Conservation (phyloP, 2,888 invertebrate species). For the Galerucella nymphaeae region DNA sequence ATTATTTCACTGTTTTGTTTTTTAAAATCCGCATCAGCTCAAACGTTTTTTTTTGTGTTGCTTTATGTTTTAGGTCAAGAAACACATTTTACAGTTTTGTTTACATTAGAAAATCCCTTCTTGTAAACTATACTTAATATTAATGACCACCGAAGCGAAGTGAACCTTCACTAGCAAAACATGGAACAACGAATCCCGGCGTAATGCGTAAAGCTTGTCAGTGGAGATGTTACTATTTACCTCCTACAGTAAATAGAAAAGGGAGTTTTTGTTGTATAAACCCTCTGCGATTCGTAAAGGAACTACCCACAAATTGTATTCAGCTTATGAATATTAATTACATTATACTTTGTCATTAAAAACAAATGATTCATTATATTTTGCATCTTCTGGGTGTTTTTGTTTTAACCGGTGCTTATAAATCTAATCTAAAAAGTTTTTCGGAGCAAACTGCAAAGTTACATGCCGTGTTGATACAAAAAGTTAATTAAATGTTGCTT, state of each 20-base stretch:
- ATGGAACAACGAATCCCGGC: slow-evolving; percentile 37
- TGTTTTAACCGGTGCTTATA: slow-evolving; percentile 34
- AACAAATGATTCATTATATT: slow-evolving; percentile 49
- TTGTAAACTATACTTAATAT: slow-evolving; percentile 38
- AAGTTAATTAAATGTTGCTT: slow-evolving; percentile 28
- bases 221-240: slow-evolving; percentile 51
- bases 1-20: too few species aligned
- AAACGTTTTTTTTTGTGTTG: neutral
- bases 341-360: slow-evolving; percentile 46
- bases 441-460: slow-evolving; percentile 18
- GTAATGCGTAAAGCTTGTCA: slow-evolving; percentile 53
- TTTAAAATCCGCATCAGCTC: too few species aligned
- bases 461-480: slow-evolving; percentile 20
- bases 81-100: slow-evolving; percentile 6
- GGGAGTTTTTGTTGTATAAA: slow-evolving; percentile 48
- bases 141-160: slow-evolving; percentile 43
- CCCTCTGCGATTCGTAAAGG: slow-evolving; percentile 32
- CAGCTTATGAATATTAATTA: slow-evolving; percentile 51
- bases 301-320: slow-evolving; percentile 41
- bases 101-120: neutral
- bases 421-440: slow-evolving; percentile 37
- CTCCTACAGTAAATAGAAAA: slow-evolving; percentile 46
- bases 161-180: slow-evolving; percentile 28
- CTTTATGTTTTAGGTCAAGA: neutral
- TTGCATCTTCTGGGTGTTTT: slow-evolving; percentile 40